Evolutionary conservation across 1,140 invertebrate genomes (phyloP).

Genomic region (Hycleus cichorii): DNA sequence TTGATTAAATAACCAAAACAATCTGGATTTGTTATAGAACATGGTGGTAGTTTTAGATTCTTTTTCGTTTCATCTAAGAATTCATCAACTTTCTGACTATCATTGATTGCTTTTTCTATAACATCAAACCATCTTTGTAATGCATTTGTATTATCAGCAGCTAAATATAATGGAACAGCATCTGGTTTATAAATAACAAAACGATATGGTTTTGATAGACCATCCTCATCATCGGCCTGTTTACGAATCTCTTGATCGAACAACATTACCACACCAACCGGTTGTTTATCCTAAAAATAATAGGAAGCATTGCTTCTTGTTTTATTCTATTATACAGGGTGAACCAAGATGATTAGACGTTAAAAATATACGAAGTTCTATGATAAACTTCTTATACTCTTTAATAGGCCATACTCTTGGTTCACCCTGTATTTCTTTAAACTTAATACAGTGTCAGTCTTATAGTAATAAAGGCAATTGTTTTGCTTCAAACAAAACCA

Average conservation of each 20-base stretch:
- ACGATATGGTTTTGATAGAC: constrained; percentile 45
- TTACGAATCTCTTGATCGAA: constrained; percentile 69
- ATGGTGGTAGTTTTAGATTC: constrained; percentile 62
- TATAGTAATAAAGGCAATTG: constrained; percentile 93
- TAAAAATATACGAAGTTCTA: too few relatives aligned
- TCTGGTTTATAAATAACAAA: constrained; percentile 73
- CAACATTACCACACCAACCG: constrained; percentile 81
- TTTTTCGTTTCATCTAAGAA: constrained; percentile 66
- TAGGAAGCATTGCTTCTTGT: background rate
- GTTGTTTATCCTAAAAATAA: constrained; percentile 67
- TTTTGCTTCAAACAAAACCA: constrained; percentile 89
- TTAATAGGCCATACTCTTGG: background rate
- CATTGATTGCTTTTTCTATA: constrained; percentile 58
- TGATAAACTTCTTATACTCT: too few relatives aligned
- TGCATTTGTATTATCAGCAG: constrained; percentile 69
- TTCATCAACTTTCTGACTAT: constrained; percentile 54
- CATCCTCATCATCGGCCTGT: constrained; percentile 51
- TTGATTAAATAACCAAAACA: constrained; percentile 88
- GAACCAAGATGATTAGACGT: too few relatives aligned
- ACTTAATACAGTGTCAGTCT: constrained; percentile 68
- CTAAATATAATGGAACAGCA: constrained; percentile 69
- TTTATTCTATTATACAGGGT: too few relatives aligned
- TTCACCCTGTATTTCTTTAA: background rate
- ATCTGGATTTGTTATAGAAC: constrained; percentile 70
- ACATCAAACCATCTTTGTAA: constrained; percentile 71